Evolutionary conservation across 2,888 invertebrate genomes (phyloP).

Genomic region (Parnassius apollo): DNA sequence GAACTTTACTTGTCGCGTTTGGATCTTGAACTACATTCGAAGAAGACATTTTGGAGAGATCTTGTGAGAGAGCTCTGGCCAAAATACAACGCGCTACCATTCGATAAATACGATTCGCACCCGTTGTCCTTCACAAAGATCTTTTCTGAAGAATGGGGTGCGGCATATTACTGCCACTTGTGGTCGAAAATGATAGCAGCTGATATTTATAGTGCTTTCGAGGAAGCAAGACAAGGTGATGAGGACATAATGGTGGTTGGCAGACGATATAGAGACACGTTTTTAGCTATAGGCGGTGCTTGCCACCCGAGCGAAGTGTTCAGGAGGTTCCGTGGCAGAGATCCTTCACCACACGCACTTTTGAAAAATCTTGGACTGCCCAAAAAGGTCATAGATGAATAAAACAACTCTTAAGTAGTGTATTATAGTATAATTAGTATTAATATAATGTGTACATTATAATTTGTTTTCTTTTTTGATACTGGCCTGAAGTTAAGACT

Average conservation of each 20-base stretch:
- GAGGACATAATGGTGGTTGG: slow-evolving; percentile 81
- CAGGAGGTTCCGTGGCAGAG: slow-evolving; percentile 93
- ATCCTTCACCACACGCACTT: slow-evolving; percentile 92
- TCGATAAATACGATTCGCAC: slow-evolving; percentile 90
- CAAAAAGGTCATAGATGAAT: slow-evolving; percentile 58
- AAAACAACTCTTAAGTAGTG: slow-evolving; percentile 32
- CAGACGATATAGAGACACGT: slow-evolving; percentile 89
- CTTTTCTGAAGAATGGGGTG: slow-evolving; percentile 91
- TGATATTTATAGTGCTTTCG: slow-evolving; percentile 93
- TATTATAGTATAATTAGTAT: slow-evolving; percentile 49
- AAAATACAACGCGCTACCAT: slow-evolving; percentile 87
- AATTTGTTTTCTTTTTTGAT: neutral
- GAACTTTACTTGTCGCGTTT: slow-evolving; percentile 91
- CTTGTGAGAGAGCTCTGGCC: slow-evolving; percentile 90
- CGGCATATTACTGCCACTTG: slow-evolving; percentile 91
- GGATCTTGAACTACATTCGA: slow-evolving; percentile 91
- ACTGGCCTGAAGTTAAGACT: no score
- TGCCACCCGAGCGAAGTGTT: slow-evolving; percentile 92
- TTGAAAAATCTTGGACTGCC: slow-evolving; percentile 83
- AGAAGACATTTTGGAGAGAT: slow-evolving; percentile 90
- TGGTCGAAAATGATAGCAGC: slow-evolving; percentile 96
- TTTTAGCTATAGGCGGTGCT: slow-evolving; percentile 90
- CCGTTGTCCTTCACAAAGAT: slow-evolving; percentile 92
- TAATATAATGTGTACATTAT: slow-evolving; percentile 24
- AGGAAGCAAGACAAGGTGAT: slow-evolving; percentile 82